Percentiles rank a stretch among this genome's conserved stretches.
Conservation (phyloP, 1,140 invertebrate species). For the Mactra quadrangularis region DNA sequence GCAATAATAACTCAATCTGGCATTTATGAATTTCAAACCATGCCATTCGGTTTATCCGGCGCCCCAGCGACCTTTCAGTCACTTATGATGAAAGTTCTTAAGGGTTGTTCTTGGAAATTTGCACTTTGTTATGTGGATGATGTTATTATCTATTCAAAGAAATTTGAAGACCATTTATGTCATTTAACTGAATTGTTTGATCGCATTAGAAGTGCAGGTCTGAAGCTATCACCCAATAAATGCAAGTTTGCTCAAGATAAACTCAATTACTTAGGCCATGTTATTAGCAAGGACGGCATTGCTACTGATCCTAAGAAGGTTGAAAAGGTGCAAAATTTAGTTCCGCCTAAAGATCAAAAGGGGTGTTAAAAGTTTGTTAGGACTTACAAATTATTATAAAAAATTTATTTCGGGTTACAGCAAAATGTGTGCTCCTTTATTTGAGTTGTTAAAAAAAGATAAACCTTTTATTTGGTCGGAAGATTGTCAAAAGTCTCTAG, state of each 20-base stretch:
- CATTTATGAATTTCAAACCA: conserved; percentile 35
- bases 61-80: conserved; percentile 84
- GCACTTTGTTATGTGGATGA: conserved; percentile 56
- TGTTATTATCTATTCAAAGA: conserved; percentile 68
- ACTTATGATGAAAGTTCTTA: conserved; percentile 80
- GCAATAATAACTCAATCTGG: conserved; percentile 21
- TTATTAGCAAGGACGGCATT: conserved; percentile 30
- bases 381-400: conserved; percentile 81
- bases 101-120: conserved; percentile 31
- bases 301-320: conserved; percentile 58
- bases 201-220: conserved; percentile 76
- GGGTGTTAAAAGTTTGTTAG: conserved; percentile 75
- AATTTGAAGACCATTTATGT: conserved; percentile 82
- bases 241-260: conserved; percentile 76
- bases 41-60: conserved; percentile 80
- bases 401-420: conserved; percentile 71
- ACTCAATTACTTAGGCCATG: conserved; percentile 51
- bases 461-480: conserved; percentile 51
- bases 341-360: conserved; percentile 4
- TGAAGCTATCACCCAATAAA: conserved; percentile 83
- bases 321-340: conserved; percentile 75
- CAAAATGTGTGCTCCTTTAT: conserved; percentile 76
- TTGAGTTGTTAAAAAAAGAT: conserved; percentile 82
- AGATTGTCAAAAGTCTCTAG: conserved; percentile 54
- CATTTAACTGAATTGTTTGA: conserved; percentile 79